Evolutionary conservation across 1,140 invertebrate genomes (phyloP).

Genomic region (Saccostrea glomerata): DNA sequence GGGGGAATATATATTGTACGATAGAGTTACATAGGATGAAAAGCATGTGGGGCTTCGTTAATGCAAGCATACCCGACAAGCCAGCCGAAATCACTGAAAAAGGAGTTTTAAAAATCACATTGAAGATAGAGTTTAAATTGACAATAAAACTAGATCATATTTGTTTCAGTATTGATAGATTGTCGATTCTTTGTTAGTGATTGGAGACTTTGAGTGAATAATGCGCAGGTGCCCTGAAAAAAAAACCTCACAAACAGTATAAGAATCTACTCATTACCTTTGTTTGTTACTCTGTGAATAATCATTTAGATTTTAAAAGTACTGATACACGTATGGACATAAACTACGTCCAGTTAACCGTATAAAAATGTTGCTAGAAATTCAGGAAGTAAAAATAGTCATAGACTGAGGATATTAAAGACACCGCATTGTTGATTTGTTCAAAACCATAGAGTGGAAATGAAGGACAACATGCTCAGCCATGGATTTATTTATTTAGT

Average conservation of each 20-base stretch:
- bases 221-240: background rate
- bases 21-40: too few species aligned
- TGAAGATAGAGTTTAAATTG: background rate
- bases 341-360: too few species aligned
- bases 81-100: too few species aligned
- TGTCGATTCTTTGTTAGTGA: background rate
- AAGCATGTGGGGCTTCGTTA: too few species aligned
- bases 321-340: too few species aligned
- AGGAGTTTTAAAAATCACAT: background rate
- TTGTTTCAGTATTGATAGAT: background rate
- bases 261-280: background rate
- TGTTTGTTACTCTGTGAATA: background rate
- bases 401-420: background rate
- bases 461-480: background rate
- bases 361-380: background rate
- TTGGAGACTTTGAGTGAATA: background rate
- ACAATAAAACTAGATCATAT: background rate
- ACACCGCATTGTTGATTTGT: background rate
- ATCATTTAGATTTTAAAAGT: background rate
- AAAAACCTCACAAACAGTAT: background rate
- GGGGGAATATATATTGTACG: too few species aligned
- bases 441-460: background rate
- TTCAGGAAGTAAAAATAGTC: background rate
- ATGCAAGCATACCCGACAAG: too few species aligned
- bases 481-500: background rate